These are phyloP conservation scores for Siniperca undulata DNA, from an alignment of 2,797 vertebrate species.

Conservation along the genomic window DNA sequence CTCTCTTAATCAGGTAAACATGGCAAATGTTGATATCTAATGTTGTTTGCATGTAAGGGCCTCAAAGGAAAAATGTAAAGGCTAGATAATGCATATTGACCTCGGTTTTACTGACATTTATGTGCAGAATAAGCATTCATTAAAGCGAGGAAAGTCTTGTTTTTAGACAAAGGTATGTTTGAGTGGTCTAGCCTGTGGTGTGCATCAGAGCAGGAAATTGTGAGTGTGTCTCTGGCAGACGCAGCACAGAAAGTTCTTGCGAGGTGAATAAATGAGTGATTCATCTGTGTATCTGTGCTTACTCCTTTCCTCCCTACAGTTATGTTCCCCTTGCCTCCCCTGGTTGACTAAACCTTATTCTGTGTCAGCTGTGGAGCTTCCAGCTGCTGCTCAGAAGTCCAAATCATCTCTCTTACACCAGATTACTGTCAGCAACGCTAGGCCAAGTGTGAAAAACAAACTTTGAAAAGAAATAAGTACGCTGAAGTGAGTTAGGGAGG, in stretches of 20 bases:
- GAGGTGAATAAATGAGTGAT: conserved; percentile 70
- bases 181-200: conserved; percentile 34
- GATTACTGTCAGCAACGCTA: conserved; percentile 59
- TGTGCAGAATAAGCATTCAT: neutral
- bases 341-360: conserved; percentile 48
- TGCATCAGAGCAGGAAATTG: conserved; percentile 32
- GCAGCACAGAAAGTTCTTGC: conserved; percentile 36
- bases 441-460: conserved; percentile 57
- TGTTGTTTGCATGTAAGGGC: conserved; percentile 10
- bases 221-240: conserved; percentile 46
- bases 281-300: conserved; percentile 57
- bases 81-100: conserved; percentile 19
- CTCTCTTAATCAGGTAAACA: conserved; percentile 73
- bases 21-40: conserved; percentile 43
- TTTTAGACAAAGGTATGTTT: conserved; percentile 16
- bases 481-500: conserved; percentile 38
- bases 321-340: conserved; percentile 40
- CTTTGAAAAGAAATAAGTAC: conserved; percentile 45
- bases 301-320: conserved; percentile 41
- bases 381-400: conserved; percentile 62
- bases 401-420: conserved; percentile 49
- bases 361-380: conserved; percentile 54
- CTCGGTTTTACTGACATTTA: neutral
- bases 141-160: neutral
- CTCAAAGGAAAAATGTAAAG: conserved; percentile 1